phyloP scores from a whole-genome alignment of 1,140 invertebrate species.

The Homarus americanus region DNA sequence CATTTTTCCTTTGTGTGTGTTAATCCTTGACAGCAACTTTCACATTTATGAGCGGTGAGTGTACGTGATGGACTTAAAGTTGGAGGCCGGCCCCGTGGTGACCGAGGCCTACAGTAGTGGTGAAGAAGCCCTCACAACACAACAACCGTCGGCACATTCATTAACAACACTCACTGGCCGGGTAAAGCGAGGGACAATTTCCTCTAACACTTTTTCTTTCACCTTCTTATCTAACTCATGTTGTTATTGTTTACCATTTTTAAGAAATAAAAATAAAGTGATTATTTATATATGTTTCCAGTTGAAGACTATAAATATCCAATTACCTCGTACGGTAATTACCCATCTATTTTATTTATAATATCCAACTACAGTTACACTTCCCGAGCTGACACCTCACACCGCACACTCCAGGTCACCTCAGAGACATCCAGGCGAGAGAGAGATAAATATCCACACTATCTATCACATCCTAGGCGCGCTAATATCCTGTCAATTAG shows the following conservation, averaged over 20 bases:
- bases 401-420: neutral
- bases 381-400: neutral
- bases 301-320: neutral
- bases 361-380: neutral
- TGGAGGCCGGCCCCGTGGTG: neutral
- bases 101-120: neutral
- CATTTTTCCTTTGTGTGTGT: neutral
- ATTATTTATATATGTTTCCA: neutral
- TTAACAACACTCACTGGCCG: neutral
- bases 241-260: no score
- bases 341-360: neutral
- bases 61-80: neutral
- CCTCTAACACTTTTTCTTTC: no score
- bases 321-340: neutral
- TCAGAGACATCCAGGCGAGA: neutral
- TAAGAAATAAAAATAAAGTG: neutral
- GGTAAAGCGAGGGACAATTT: neutral
- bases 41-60: neutral
- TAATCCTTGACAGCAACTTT: neutral
- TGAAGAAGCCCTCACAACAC: neutral
- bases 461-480: neutral
- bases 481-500: slow-evolving; percentile 58
- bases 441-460: neutral
- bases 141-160: neutral
- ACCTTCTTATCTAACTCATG: no score